Evolutionary conservation across 1,140 invertebrate genomes (phyloP), one percentile per base, ranked within the genome.

Genomic region (Cydia amplana): DNA sequence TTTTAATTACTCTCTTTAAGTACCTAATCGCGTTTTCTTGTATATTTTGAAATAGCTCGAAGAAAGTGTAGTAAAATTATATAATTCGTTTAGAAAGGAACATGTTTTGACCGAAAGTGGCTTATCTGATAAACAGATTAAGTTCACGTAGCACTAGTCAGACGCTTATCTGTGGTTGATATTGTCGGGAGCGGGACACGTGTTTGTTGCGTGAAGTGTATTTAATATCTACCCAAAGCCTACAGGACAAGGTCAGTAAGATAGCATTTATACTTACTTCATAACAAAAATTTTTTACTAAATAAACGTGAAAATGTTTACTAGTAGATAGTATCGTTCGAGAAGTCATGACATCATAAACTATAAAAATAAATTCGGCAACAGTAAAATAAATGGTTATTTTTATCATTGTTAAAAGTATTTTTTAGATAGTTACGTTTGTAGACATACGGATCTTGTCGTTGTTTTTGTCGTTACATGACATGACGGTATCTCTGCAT

Each of bases 271-370:
- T 40, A 70, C 28, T 36, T 40, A 70, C 28, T 70, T 70, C 65
- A 70, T 9, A 28, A 70, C 32, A 70, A 40, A 32, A 40, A n/a
- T 40, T 18, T 70, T 40, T n/a, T 70, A 70, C 28, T 18, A 70
- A 70, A 18, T 32, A 65, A 36, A 70, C n/a, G 65, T 36, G 16
- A 70, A 70, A 70, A 32, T 70, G 65, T 70, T 70, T 70, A 36
- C 65, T 4, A 18, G 65, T 40, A 36, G 65, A 70, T 18, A 16
- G 32, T 65, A 65, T 60, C 49, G 49, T 51, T 51, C 16, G 6
- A 60, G 55, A 7, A 20, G 55, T 20, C 18, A 60, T 60, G 55
- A 60, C 9, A 60, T 60, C n/a, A 60, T 20, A 20, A 20, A 12
- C 5, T 9, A 60, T 60, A 60, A 60, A 60, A 23, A 60, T 60